Evolutionary conservation across 2,888 invertebrate genomes (phyloP), one percentile per base, ranked within the genome.

Genomic region (Drosophila diplacantha): DNA sequence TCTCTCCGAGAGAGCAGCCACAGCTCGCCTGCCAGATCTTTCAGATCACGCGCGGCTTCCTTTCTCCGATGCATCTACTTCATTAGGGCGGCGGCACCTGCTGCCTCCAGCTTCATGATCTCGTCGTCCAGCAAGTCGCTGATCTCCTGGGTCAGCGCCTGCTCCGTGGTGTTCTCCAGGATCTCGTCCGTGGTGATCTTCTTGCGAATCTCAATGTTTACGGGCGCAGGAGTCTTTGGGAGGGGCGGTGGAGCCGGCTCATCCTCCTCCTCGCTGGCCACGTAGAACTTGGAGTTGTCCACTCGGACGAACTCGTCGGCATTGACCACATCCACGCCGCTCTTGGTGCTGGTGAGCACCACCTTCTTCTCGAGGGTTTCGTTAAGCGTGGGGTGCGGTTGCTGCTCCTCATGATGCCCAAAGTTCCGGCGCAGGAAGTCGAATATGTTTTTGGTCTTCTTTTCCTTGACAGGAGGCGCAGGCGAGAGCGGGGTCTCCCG

Each of bases 381-480:
- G 14, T 72, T 67, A 9, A 70, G 62, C 5, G 72, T 71, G 41
- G 71, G 63, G 53, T 79, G 74, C 12, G 60, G 68, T 12, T 74
- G 72, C 1, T 72, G 47, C 3, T 84, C 79, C 3, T 84, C 84
- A 8, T 84, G 72, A 31, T 82, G 76, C 39, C 85, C 83, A 26
- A 89, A 89, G 74, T 89, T 89, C 57, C 86, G 86, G 62, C 87
- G 88, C 29, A 89, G 73, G 46, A 87, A 88, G 64, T 89, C 88
- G 51, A 90, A 88, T 64, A 90, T 87, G 61, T 89, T 87, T 70
- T 88, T 87, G 0, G 89, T 79, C 69, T 87, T 88, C 39, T 77
- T 80, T 9, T 78, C 75, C 44, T 74, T 81, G 0, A 63, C 58
- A 3, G 66, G 59, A 2, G 54, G 7, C 9, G 41, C 26, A 7